Percentiles rank a stretch among this genome's conserved stretches.
Evolutionary conservation across 2,113 vertebrate species (phyloP).

Genomic region (Limnothrissa miodon): DNA sequence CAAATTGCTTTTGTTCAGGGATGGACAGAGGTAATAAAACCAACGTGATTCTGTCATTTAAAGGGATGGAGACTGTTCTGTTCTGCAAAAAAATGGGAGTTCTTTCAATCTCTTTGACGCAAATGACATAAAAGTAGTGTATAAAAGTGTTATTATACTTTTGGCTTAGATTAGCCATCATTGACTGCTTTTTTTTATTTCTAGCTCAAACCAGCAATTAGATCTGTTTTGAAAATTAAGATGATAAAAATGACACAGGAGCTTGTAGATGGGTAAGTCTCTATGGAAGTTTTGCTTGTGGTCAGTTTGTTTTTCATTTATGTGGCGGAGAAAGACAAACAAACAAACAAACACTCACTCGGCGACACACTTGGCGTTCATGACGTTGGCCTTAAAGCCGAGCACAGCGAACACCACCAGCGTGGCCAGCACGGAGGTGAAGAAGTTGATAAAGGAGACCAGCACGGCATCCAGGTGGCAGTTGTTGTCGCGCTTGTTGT

Average conservation of each 20-base stretch:
- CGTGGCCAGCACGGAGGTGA: conserved; percentile 95
- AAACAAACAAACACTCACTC: conserved; percentile 61
- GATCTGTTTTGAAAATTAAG: neutral
- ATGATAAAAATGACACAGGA: neutral
- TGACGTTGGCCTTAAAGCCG: conserved; percentile 96
- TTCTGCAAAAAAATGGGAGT: neutral
- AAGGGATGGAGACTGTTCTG: neutral
- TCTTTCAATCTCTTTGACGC: neutral
- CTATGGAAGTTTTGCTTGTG: neutral
- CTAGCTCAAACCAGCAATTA: neutral
- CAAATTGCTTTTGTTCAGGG: neutral
- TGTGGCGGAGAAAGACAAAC: too few relatives aligned
- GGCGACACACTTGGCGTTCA: conserved; percentile 84
- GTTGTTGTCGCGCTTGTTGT: conserved; percentile 99
- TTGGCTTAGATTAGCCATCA: neutral
- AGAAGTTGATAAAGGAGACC: conserved; percentile 97
- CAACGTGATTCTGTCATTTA: neutral
- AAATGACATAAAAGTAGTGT: neutral
- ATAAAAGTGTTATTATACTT: neutral
- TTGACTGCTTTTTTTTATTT: neutral
- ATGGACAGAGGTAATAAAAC: neutral
- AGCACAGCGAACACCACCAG: conserved; percentile 97
- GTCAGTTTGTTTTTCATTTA: neutral
- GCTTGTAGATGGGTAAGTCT: neutral
- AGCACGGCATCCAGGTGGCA: conserved; percentile 97